Conservation (phyloP, 2,888 invertebrate species). For the Eilema sororculum region DNA sequence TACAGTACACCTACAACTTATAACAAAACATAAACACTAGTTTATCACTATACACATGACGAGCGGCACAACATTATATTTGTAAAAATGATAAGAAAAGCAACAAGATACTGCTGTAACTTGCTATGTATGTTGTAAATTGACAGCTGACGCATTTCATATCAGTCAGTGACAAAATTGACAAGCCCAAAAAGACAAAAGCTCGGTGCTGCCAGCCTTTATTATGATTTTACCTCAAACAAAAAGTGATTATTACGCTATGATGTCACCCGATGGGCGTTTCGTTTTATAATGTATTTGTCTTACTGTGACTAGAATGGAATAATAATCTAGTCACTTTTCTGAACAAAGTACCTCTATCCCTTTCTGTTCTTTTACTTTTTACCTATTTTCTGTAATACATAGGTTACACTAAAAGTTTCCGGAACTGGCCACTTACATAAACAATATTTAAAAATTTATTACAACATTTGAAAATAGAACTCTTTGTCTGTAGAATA, state of each 20-base stretch:
- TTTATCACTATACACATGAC: conserved; percentile 63
- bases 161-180: conserved; percentile 19
- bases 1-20: conserved; percentile 34
- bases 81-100: conserved; percentile 46
- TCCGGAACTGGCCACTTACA: no score
- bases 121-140: conserved; percentile 20
- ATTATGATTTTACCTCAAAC: conserved; percentile 5
- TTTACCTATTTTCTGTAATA: no score
- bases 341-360: no score
- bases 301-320: no score
- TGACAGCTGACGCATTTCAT: conserved; percentile 43
- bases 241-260: not conserved
- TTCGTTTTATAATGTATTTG: no score
- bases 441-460: no score
- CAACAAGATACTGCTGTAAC: conserved; percentile 26
- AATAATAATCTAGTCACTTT: no score
- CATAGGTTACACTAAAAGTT: no score
- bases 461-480: no score
- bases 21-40: conserved; percentile 57
- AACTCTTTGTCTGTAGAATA: no score
- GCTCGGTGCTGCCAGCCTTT: conserved; percentile 21
- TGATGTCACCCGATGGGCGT: no score
- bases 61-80: conserved; percentile 29
- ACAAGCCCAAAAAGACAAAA: conserved; percentile 17
- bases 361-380: no score